Evolutionary conservation across 1,140 invertebrate species (phyloP), one percentile per base, ranked within the genome.

Genomic region (Megathymus violae): DNA sequence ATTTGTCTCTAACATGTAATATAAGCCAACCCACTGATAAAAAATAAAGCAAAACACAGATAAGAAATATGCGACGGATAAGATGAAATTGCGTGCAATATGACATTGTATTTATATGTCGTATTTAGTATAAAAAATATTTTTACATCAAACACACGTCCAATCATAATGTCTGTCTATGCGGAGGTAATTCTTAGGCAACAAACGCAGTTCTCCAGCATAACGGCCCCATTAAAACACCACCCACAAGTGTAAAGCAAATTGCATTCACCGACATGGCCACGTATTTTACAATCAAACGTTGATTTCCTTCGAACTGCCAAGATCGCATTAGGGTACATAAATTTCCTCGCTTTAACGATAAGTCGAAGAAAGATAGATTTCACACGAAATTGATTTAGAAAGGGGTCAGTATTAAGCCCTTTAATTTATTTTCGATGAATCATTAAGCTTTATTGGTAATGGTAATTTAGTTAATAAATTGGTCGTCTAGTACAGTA

Each of bases 261-360:
- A 87, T 88, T 88, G 85, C 82, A 84, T 83, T 82, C 78, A 77
- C 81, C 78, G 78, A 78, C 82, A 80, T 82, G 76, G 78, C 67
- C 74, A 69, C 77, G 81, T 83, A 87, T 83, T 86, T 88, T 88
- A 89, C 80, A 89, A 87, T 88, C 85, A 85, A 89, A 89, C 78
- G 82, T 85, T 89, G 87, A 88, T 88, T 88, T 85, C 83, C 76
- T 74, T 60, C 50, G 62, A 64, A 77, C 80, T 82, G 83, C 81
- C 78, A 83, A 78, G 72, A 76, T 69, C 74, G 78, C 74, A 87
- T 87, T 86, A 85, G 84, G 82, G 82, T 82, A 85, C 81, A 85
- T 85, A 85, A 84, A 85, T 83, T 85, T 80, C 74, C 75, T 82
- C 78, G 80, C 77, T 80, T 82, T 80, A 83, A 76, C 74, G 82